Evolutionary conservation across 1,140 invertebrate species (phyloP).

Genomic region (Aphelenchoides besseyi): DNA sequence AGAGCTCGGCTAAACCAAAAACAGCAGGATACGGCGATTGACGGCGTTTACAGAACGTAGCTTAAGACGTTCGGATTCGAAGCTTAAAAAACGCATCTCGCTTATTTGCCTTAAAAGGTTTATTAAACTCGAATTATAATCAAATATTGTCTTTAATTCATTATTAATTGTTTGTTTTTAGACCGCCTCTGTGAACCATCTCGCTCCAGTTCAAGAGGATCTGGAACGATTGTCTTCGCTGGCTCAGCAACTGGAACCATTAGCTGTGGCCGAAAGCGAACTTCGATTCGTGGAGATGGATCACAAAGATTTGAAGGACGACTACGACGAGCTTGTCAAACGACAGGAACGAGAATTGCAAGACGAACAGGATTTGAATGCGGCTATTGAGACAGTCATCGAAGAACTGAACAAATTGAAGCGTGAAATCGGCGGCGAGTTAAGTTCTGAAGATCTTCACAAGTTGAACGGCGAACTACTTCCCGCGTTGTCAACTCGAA

Average conservation of each 20-base stretch:
- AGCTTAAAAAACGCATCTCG: too few species aligned
- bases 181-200: background rate
- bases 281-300: background rate
- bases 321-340: conserved; percentile 10
- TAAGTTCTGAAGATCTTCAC: background rate
- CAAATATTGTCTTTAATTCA: background rate
- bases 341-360: background rate
- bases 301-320: conserved; percentile 7
- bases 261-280: background rate
- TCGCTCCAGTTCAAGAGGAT: background rate
- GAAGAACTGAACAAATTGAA: conserved; percentile 5
- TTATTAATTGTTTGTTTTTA: background rate
- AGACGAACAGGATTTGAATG: too few species aligned
- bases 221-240: background rate
- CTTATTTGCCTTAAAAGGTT: too few species aligned
- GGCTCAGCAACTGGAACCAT: background rate
- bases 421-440: background rate
- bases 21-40: too few species aligned
- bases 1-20: too few species aligned
- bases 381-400: background rate
- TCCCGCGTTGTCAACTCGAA: background rate
- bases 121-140: too few species aligned
- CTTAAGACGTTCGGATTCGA: too few species aligned
- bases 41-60: too few species aligned
- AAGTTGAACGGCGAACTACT: background rate